Conservation (phyloP, 2,113 vertebrate genomes). For the Chaetops frenatus region DNA sequence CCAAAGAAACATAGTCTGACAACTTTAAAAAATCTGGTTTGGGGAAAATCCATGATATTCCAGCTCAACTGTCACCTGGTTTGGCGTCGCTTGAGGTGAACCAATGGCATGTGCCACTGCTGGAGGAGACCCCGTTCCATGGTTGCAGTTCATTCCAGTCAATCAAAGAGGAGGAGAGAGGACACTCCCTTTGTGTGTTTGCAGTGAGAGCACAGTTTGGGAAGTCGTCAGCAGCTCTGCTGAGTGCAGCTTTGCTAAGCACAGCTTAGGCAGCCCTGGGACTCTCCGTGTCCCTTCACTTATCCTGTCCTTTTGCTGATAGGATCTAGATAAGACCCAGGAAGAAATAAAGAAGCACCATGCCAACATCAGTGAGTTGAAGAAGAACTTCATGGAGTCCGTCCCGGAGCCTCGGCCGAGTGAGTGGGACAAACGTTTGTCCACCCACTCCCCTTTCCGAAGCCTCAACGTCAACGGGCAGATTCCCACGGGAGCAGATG, state of each 20-base stretch:
- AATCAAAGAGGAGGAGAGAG: neutral
- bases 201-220: neutral
- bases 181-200: neutral
- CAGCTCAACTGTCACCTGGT: neutral
- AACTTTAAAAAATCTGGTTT: neutral
- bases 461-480: constrained; percentile 89
- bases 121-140: neutral
- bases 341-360: constrained; percentile 96
- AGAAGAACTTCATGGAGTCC: constrained; percentile 98
- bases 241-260: constrained; percentile 57
- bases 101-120: rapidly evolving
- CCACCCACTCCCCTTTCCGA: constrained; percentile 91
- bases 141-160: neutral
- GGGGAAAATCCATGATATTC: neutral
- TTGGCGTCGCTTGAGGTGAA: neutral
- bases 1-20: neutral
- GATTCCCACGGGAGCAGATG: constrained; percentile 80
- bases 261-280: neutral
- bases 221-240: neutral
- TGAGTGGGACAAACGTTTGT: constrained; percentile 97
- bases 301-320: constrained; percentile 32
- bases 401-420: constrained; percentile 88
- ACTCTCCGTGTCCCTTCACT: neutral
- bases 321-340: constrained; percentile 96
- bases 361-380: constrained; percentile 94